Percentiles rank a stretch among this genome's conserved stretches.
Evolutionary conservation across 1,140 invertebrate genomes (phyloP).

Genomic region (Drosophila bocqueti): DNA sequence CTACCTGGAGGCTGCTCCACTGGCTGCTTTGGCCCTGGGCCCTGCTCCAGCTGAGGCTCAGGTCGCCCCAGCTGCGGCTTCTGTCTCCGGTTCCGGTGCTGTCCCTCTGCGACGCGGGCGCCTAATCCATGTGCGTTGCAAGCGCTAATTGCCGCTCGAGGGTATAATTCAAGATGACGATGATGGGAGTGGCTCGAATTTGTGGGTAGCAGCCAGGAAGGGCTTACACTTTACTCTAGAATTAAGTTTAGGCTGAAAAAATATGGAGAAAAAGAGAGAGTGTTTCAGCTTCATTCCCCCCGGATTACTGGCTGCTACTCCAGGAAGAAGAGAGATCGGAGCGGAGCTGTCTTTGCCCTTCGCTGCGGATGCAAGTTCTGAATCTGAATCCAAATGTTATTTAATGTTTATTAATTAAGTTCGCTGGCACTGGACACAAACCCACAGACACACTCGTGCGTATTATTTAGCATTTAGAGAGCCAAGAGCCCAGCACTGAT

Average conservation of each 20-base stretch:
- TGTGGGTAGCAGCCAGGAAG: neutral
- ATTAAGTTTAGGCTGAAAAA: neutral
- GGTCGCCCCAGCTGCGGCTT: constrained; percentile 7
- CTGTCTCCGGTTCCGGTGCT: constrained; percentile 36
- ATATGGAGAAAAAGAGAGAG: neutral
- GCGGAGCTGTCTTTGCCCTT: constrained; percentile 39
- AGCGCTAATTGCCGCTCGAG: constrained; percentile 29
- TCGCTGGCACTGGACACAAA: constrained; percentile 39
- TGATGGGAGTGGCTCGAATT: neutral
- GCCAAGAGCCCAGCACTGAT: constrained; percentile 72
- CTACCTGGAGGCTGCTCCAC: constrained; percentile 18
- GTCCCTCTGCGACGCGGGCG: constrained; percentile 27
- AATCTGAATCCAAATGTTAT: constrained; percentile 78
- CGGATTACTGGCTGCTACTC: neutral
- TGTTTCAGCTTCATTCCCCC: neutral
- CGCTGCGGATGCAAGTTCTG: constrained; percentile 36
- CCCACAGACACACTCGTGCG: constrained; percentile 29
- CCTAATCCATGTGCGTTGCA: constrained; percentile 44
- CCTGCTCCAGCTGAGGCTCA: constrained; percentile 6
- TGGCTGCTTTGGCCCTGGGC: constrained; percentile 13
- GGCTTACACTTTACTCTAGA: neutral
- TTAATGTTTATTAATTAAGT: constrained; percentile 79
- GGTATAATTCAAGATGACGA: constrained; percentile 7
- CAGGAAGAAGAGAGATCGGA: constrained; percentile 16
- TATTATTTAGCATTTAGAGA: constrained; percentile 57